A percentile compares a stretch with the other conserved stretches of the same genome.
Evolutionary conservation across 2,797 vertebrate species (phyloP).

Genomic region (Emydoidea blandingii): DNA sequence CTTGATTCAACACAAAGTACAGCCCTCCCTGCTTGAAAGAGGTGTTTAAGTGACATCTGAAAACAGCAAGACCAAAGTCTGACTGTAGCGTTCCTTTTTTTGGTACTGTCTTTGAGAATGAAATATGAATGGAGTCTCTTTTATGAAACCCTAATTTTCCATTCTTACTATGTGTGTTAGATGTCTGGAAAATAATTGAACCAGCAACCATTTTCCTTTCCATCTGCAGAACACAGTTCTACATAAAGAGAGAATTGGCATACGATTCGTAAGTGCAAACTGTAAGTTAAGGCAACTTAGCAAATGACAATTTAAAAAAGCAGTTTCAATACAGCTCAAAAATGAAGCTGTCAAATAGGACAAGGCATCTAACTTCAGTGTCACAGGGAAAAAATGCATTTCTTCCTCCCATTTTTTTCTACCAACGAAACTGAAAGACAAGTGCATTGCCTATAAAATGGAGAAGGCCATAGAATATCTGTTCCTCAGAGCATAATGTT

Average conservation of each 20-base stretch:
- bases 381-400: neutral
- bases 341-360: neutral
- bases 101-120: neutral
- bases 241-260: neutral
- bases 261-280: neutral
- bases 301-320: neutral
- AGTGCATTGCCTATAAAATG: neutral
- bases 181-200: neutral
- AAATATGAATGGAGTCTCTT: neutral
- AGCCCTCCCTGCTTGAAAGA: neutral
- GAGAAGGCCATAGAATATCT: neutral
- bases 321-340: neutral
- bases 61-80: rapidly evolving
- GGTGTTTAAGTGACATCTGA: rapidly evolving
- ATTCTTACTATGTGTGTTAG: rapidly evolving
- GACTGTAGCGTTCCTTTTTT: neutral
- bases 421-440: neutral
- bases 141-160: neutral
- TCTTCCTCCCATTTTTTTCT: neutral
- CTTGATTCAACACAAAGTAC: neutral
- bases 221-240: neutral
- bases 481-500: neutral
- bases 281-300: neutral
- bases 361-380: neutral
- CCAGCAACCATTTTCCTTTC: neutral